These are phyloP conservation scores for Carollia perspicillata DNA, from an alignment of 2,113 vertebrate species.

Conservation along the genomic window DNA sequence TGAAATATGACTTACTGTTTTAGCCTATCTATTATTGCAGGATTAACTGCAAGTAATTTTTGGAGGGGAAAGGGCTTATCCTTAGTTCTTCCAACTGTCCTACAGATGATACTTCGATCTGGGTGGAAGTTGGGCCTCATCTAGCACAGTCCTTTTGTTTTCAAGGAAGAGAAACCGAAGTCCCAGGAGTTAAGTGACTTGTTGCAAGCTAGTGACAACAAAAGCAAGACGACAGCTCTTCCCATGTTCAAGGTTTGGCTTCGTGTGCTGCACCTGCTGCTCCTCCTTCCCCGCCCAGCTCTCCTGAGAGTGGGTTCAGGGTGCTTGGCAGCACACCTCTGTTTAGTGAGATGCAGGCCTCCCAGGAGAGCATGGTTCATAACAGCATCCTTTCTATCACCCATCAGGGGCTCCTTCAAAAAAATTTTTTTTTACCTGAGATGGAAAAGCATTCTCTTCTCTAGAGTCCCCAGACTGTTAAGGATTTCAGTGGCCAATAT, in stretches of 20 bases:
- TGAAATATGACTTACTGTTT: not conserved
- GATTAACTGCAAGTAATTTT: not conserved
- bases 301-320: not conserved
- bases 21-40: not conserved
- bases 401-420: accelerated
- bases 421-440: not conserved
- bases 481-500: not conserved
- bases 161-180: not conserved
- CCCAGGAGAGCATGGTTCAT: not conserved
- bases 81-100: not conserved
- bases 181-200: not conserved
- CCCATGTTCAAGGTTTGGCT: accelerated
- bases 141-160: not conserved
- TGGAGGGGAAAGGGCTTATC: not conserved
- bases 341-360: not conserved
- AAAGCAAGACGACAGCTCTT: not conserved
- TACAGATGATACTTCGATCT: not conserved
- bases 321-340: not conserved
- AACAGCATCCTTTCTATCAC: not conserved
- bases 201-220: not conserved
- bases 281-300: not conserved
- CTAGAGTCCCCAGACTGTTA: not conserved
- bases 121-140: not conserved
- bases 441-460: not conserved
- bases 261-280: not conserved